Evolutionary conservation across 2,113 vertebrate species (phyloP).

Genomic region (Nibea coibor): DNA sequence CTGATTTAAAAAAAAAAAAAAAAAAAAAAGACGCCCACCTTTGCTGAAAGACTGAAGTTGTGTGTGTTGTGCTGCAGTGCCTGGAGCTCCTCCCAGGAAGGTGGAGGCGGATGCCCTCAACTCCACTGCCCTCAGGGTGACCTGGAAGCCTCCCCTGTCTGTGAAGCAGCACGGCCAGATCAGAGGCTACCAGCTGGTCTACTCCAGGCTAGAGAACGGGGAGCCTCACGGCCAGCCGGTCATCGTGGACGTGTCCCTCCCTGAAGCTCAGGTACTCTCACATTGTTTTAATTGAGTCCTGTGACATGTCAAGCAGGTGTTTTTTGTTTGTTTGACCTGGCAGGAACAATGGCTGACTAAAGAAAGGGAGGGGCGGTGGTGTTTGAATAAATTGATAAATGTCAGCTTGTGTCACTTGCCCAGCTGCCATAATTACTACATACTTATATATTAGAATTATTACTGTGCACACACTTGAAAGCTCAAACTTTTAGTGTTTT

Average conservation of each 20-base stretch:
- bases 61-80: slow-evolving; percentile 85
- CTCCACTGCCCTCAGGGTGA: slow-evolving; percentile 91
- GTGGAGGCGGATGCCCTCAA: slow-evolving; percentile 92
- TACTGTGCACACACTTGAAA: too few relatives aligned
- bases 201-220: slow-evolving; percentile 90
- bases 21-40: too few relatives aligned
- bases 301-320: background rate
- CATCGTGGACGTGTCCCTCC: slow-evolving; percentile 90
- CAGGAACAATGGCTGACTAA: background rate
- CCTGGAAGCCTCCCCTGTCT: slow-evolving; percentile 92
- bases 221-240: slow-evolving; percentile 90
- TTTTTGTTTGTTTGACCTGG: too few relatives aligned
- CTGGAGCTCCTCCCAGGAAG: slow-evolving; percentile 93
- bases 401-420: too few relatives aligned
- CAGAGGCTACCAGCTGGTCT: slow-evolving; percentile 94
- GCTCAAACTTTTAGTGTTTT: background rate
- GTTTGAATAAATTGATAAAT: too few relatives aligned
- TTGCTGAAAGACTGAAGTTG: background rate
- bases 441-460: too few relatives aligned
- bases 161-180: slow-evolving; percentile 94
- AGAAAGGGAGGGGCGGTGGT: background rate
- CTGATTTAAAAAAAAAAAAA: background rate
- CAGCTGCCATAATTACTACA: too few relatives aligned
- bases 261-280: slow-evolving; percentile 90
- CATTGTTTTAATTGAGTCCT: background rate